These are phyloP conservation scores for Trichopria drosophilae DNA, from an alignment of 2,888 invertebrate species.

Conservation along the genomic window DNA sequence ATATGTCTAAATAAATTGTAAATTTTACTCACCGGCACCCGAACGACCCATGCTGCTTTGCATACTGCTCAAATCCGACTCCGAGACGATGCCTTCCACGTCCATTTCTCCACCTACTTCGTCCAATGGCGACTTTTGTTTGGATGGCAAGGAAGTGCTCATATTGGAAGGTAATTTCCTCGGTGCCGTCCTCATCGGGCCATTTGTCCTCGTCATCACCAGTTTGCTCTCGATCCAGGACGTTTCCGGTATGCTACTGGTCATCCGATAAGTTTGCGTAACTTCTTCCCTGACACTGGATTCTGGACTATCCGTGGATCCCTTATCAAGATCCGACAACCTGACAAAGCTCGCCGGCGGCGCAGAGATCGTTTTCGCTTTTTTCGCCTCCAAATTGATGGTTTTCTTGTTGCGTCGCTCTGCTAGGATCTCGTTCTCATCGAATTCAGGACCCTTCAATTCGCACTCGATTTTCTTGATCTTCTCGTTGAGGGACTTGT, in stretches of 20 bases:
- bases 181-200: constrained; percentile 51
- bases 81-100: constrained; percentile 55
- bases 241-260: constrained; percentile 70
- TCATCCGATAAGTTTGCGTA: constrained; percentile 63
- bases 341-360: constrained; percentile 66
- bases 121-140: constrained; percentile 50
- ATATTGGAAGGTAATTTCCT: constrained; percentile 49
- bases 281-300: constrained; percentile 44
- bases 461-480: constrained; percentile 53
- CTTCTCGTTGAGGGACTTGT: constrained; percentile 50
- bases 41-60: constrained; percentile 62
- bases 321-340: constrained; percentile 78
- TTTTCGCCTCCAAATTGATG: constrained; percentile 17
- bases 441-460: constrained; percentile 44
- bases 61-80: constrained; percentile 61
- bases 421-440: constrained; percentile 28
- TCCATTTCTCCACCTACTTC: constrained; percentile 42
- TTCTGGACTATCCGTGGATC: constrained; percentile 59
- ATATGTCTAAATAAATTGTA: constrained; percentile 3
- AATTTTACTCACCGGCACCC: constrained; percentile 49
- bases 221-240: constrained; percentile 69
- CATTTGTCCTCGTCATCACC: constrained; percentile 67
- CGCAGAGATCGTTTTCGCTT: constrained; percentile 38
- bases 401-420: constrained; percentile 15
- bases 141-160: constrained; percentile 52